Conservation (phyloP, 2,888 invertebrate species). For the Schrankia costaestrigalis region DNA sequence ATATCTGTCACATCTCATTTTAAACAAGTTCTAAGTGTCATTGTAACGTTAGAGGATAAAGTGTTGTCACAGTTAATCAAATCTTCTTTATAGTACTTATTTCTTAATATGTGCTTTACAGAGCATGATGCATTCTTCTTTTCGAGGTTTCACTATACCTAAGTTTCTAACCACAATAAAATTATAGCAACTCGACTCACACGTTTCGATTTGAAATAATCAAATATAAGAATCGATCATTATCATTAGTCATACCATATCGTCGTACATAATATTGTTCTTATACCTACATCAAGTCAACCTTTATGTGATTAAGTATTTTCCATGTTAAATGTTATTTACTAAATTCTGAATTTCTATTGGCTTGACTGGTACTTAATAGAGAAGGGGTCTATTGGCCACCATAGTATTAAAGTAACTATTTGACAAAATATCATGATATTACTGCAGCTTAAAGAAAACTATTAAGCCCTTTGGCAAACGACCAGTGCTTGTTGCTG, state of each 20-base stretch:
- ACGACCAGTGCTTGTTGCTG: conserved; percentile 5
- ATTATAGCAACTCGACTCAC: too few species aligned
- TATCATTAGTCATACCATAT: conserved; percentile 22
- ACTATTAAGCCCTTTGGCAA: conserved; percentile 1
- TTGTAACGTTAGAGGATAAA: conserved; percentile 9
- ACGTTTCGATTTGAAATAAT: too few species aligned
- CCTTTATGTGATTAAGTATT: conserved; percentile 31
- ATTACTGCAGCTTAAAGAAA: conserved; percentile 4
- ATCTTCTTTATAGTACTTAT: conserved; percentile 5
- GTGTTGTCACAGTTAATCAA: conserved; percentile 4
- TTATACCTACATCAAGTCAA: conserved; percentile 19
- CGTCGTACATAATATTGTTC: conserved; percentile 22
- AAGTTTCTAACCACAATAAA: not conserved
- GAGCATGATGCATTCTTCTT: not conserved
- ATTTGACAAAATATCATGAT: too few species aligned
- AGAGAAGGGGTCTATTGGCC: conserved; percentile 36
- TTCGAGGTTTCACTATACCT: not conserved
- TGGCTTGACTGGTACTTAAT: conserved; percentile 38
- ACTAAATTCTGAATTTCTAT: conserved; percentile 37
- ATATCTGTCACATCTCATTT: conserved; percentile 5
- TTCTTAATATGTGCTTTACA: too few species aligned
- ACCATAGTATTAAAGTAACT: conserved; percentile 11
- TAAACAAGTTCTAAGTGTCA: conserved; percentile 14
- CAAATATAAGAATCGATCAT: too few species aligned
- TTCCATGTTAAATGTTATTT: conserved; percentile 35